Base-by-base conservation (phyloP, 92 coral and sea anemone genomes). In the Virgularia gustaviana region DNA sequence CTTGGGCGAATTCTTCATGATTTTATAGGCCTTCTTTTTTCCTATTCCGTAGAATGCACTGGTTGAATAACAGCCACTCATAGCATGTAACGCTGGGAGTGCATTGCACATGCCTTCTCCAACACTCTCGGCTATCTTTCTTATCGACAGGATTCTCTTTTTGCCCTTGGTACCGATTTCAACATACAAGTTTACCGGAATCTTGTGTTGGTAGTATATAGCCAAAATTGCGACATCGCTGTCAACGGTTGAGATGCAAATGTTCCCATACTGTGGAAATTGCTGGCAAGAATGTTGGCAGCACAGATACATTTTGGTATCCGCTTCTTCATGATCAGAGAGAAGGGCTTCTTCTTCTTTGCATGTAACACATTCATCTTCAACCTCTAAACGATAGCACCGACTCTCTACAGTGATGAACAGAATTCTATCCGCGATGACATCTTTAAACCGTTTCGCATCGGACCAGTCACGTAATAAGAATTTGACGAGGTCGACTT, bases 301-400 rank as follows among this genome's bases (percentile, higher is more conserved):
- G 32, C 47, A 35, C 24, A 62, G 70, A 25, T 35, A 62, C 70
- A 62, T 62, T 27, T 62, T 62, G 49, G 70, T 62, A 20, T 62
- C 70, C 9, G 70, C 70, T 62, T 62, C 70, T 32, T 62, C 70
- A 13, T 62, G 70, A 9, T 62, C 42, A 16, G 70, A 62, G 22
- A 9, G 23, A 15, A 62, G 49, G 42, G 18, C 11, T 35, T 18
- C 47, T 32, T 62, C 70, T 32, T 19, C 25, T 23, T 6, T 3
- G 16, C 45, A 32, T 24, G 20, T 6, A 35, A 62, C 70, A 4
- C 2, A 2, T 12, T 28, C 24, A 36, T 35, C 25, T 35, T 9
- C 35, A 11, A 62, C 70, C 44, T 63, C 29, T 33, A 63, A 28
- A 1, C 53, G 51, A 39, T 63, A 24, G 28, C 30, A 22, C 3